Evolutionary conservation across 1,140 invertebrate genomes (phyloP), one percentile per base, ranked within the genome.

Genomic region (Drosophila athabasca): DNA sequence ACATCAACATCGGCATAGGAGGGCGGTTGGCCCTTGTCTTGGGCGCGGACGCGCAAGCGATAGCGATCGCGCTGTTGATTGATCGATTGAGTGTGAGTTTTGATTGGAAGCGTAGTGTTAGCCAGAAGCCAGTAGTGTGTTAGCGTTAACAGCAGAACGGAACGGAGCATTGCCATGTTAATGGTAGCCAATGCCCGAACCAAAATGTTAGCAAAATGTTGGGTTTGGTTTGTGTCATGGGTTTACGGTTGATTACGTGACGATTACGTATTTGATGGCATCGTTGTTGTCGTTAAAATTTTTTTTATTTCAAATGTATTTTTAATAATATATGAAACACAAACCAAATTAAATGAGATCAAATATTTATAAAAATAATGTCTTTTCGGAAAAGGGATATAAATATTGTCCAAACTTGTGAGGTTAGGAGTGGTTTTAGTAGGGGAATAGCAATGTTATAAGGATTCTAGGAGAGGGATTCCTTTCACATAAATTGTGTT

Each of bases 1-100:
- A 98, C 96, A 93, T 98, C 97, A 93, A 98, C 97, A 93, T 97
- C 96, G 93, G 97, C 97, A 93, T 94, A 95, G 92, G 96, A 96
- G 92, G 95, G 95, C 92, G 96, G 95, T 92, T 94, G 95, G 92
- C 97, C 97, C 93, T 95, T 95, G 95, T 98, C 97, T 91, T 96
- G 97, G 92, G 97, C 97, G 93, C 96, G 96, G 93, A 98, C 97
- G 93, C 95, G 96, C 93, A 98, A 95, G 92, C 96, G 96, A 94
- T 98, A 98, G 94, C 96, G 96, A 94, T 97, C 97, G 94, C 96
- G 95, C 97, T 98, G 94, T 94, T 95, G 64, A 75, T 79, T 64
- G 66, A 65, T 62, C n/a, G 46, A 73, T 60, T 48, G 53, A 49
- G 64, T 31, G 49, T 53, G 43, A 70, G 31, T 68, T 54, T 78